phyloP scores from a whole-genome alignment of 2,113 vertebrate genomes.

The Rhegmatorhina hoffmannsi region DNA sequence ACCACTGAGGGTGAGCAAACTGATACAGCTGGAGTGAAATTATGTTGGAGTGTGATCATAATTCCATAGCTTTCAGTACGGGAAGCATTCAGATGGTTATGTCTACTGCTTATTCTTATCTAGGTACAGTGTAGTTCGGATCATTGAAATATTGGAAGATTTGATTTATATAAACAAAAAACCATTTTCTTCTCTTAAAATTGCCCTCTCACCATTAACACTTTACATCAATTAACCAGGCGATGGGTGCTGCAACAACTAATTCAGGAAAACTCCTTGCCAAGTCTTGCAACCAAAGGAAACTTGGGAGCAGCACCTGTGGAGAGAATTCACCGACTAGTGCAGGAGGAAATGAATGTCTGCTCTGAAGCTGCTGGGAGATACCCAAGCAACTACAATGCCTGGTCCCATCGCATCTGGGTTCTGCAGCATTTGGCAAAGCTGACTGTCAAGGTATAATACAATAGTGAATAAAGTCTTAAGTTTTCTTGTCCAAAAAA shows the following conservation, averaged over 20 bases:
- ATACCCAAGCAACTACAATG: slow-evolving; percentile 98
- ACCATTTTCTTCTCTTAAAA: neutral
- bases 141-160: neutral
- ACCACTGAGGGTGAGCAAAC: neutral
- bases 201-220: slow-evolving; percentile 1
- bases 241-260: slow-evolving; percentile 93
- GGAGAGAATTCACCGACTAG: slow-evolving; percentile 78
- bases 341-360: slow-evolving; percentile 91
- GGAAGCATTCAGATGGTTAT: neutral
- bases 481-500: neutral
- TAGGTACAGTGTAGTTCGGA: neutral
- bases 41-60: neutral
- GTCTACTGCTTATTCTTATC: neutral
- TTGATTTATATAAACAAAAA: neutral
- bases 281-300: slow-evolving; percentile 74
- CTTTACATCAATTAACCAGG: slow-evolving; percentile 67
- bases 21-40: neutral
- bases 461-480: neutral
- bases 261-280: slow-evolving; percentile 78
- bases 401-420: slow-evolving; percentile 99
- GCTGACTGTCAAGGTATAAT: slow-evolving; percentile 87
- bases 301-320: slow-evolving; percentile 67
- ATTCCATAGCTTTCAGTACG: neutral
- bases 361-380: slow-evolving; percentile 90
- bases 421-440: slow-evolving; percentile 91